Evolutionary conservation across 2,797 vertebrate genomes (phyloP), one percentile per base, ranked within the genome.

Genomic region (Acipenser ruthenus): DNA sequence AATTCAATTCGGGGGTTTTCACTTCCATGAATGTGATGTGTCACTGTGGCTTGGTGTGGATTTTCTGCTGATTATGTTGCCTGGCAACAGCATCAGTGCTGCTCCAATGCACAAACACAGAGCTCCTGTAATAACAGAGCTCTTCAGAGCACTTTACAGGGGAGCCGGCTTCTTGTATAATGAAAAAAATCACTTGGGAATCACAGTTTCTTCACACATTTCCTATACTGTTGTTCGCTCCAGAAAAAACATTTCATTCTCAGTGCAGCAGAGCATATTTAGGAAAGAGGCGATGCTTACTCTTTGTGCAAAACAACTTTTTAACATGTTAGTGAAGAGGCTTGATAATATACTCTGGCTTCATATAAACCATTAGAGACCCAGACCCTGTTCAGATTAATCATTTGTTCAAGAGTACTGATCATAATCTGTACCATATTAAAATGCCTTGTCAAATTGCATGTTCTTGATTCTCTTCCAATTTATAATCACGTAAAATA

Each of bases 41-140:
- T 37, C 37, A 12, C 52, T 49, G 56, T 55, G 56, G n/a, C 53
- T 48, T 9, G 37, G 62, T 64, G 67, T 65, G 1, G 37, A 61
- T 68, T 65, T 72, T 68, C 50, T 51, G 71, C 55, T 74, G 64
- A 60, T 70, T 6, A 55, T 50, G 72, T 77, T 80, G 75, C 77
- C 73, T 75, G 70, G 73, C 72, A 77, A 77, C 65, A 51, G 71
- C 55, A 65, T 73, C 70, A 71, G 58, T 77, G 63, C 68, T 0
- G 0, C 64, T 67, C 63, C 66, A 65, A 64, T 72, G 68, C 66
- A 72, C 70, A 78, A 77, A 73, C 70, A 79, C 71, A 76, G 73
- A 67, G 49, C 18, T 52, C 56, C 37, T 63, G 62, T 65, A 72
- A 72, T 63, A 73, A 65, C 64, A 74, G 75, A 77, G 52, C 64